Evolutionary conservation across 2,888 invertebrate species (phyloP).

Genomic region (Clanis bilineata): DNA sequence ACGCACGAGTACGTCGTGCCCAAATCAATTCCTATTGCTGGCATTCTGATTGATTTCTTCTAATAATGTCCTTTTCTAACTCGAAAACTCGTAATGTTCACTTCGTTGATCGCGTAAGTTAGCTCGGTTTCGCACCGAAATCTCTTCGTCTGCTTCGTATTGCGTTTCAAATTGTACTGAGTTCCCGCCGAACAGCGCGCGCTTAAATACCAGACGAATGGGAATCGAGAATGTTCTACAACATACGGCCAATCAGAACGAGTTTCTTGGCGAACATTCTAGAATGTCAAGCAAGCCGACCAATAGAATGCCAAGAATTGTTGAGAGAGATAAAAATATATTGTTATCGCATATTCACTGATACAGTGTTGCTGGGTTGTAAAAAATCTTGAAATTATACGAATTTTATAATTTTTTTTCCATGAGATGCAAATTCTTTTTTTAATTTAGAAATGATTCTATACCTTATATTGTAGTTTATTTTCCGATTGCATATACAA

Average conservation of each 20-base stretch:
- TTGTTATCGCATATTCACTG: background rate
- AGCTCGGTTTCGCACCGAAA: constrained; percentile 51
- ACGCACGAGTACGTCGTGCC: constrained; percentile 83
- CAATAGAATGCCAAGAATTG: constrained; percentile 40
- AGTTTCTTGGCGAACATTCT: constrained; percentile 41
- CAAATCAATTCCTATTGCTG: constrained; percentile 81
- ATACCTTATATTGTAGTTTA: no score
- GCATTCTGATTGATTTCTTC: constrained; percentile 50
- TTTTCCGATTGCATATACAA: no score
- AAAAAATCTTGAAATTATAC: constrained; percentile 12
- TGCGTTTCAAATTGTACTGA: constrained; percentile 63
- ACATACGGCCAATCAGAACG: constrained; percentile 45
- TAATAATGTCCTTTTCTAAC: constrained; percentile 14
- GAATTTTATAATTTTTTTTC: background rate
- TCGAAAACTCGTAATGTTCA: constrained; percentile 20
- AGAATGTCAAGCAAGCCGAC: constrained; percentile 36
- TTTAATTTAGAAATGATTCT: background rate
- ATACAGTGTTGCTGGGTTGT: constrained; percentile 13
- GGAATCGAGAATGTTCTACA: constrained; percentile 50
- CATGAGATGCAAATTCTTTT: background rate
- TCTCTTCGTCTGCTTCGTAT: constrained; percentile 47
- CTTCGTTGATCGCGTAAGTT: constrained; percentile 32
- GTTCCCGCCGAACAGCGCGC: constrained; percentile 47
- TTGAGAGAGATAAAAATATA: constrained; percentile 29
- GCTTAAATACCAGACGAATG: constrained; percentile 58